A percentile compares a stretch with the other conserved stretches of the same genome.
Conservation (phyloP, 2,888 invertebrate genomes). For the Trileptium ribeirensis region DNA sequence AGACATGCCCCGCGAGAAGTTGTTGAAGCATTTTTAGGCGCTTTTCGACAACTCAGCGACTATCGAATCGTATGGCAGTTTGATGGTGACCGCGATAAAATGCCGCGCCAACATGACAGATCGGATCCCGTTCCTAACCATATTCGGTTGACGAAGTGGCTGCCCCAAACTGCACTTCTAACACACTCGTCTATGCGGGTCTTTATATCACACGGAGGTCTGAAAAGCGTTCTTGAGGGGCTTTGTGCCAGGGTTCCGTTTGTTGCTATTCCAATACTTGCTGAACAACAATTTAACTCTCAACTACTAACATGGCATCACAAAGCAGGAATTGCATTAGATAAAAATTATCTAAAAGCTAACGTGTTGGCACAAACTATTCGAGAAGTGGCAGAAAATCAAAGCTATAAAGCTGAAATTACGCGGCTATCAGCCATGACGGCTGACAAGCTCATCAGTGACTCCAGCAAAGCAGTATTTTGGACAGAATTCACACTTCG, state of each 20-base stretch:
- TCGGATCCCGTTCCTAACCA: constrained; percentile 13
- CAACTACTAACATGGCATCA: neutral
- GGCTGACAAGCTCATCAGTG: neutral
- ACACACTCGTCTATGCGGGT: constrained; percentile 28
- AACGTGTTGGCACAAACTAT: neutral
- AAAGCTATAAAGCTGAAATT: neutral
- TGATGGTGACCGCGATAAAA: neutral
- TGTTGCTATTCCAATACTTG: constrained; percentile 38
- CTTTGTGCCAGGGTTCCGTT: constrained; percentile 36
- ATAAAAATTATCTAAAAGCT: neutral
- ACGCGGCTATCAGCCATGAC: neutral
- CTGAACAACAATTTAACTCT: constrained; percentile 38
- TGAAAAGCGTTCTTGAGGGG: constrained; percentile 29
- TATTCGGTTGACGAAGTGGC: constrained; percentile 32
- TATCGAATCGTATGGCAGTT: constrained; percentile 39
- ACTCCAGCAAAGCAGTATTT: neutral
- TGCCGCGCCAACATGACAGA: neutral
- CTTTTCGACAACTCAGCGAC: constrained; percentile 35
- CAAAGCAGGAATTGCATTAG: neutral
- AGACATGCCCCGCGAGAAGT: constrained; percentile 36
- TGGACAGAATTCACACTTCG: neutral
- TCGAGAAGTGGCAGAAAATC: neutral
- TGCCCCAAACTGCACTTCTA: constrained; percentile 36
- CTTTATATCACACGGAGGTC: constrained; percentile 36
- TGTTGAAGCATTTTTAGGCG: constrained; percentile 33